Percentiles rank a stretch among this genome's conserved stretches.
Conservation (phyloP, 2,113 vertebrate genomes). For the Romanogobio albipinnatus region DNA sequence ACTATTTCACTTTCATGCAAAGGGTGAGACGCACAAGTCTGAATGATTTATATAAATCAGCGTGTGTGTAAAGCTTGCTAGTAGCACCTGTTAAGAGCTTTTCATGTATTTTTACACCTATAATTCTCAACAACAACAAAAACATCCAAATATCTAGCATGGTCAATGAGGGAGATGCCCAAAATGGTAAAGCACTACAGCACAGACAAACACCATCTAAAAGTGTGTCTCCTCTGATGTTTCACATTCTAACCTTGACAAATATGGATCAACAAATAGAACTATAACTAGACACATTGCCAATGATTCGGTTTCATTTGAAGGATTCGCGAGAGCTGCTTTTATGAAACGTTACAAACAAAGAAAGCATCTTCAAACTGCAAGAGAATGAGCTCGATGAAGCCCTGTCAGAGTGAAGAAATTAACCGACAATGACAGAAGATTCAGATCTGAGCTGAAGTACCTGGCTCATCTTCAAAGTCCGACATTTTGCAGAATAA, state of each 20-base stretch:
- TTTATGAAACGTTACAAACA: conserved; percentile 8
- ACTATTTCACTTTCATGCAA: conserved; percentile 54
- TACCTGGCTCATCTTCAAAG: conserved; percentile 48
- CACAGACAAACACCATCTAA: neutral
- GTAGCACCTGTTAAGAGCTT: conserved; percentile 50
- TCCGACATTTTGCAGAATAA: conserved; percentile 47
- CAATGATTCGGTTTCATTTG: neutral
- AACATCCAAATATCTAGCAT: neutral
- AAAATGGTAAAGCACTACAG: neutral
- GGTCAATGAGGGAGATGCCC: neutral
- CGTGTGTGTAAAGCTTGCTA: conserved; percentile 6
- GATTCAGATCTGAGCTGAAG: conserved; percentile 18
- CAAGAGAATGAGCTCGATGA: neutral
- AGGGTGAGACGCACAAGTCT: conserved; percentile 43
- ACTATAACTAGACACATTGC: neutral
- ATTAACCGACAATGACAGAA: conserved; percentile 29
- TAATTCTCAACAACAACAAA: conserved; percentile 2
- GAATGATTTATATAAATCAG: conserved; percentile 20
- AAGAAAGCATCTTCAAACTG: conserved; percentile 25
- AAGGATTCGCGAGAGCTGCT: neutral
- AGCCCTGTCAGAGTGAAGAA: conserved; percentile 29
- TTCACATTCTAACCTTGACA: conserved; percentile 16
- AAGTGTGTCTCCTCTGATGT: neutral
- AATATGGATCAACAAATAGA: neutral
- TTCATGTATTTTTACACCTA: conserved; percentile 30